These are phyloP conservation scores for Rhabdornis inornatus DNA, from an alignment of 2,113 vertebrate genomes.

Conservation along the genomic window DNA sequence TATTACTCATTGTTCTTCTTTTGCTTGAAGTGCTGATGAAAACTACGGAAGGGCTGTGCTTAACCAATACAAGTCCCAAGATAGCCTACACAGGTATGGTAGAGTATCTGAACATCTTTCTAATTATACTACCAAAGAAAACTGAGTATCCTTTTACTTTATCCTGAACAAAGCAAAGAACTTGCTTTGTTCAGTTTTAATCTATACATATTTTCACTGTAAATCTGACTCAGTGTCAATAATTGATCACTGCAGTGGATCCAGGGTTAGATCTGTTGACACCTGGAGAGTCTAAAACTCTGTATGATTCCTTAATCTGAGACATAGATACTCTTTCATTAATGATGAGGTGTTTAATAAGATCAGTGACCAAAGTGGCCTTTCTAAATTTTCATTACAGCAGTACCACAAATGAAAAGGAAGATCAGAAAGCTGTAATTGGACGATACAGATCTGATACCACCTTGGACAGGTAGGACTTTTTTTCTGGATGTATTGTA, in stretches of 20 bases:
- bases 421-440: constrained; percentile 64
- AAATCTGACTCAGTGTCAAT: neutral
- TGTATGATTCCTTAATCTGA: neutral
- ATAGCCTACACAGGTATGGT: constrained; percentile 73
- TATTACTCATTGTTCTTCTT: neutral
- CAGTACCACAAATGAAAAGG: constrained; percentile 47
- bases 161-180: neutral
- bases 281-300: neutral
- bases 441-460: constrained; percentile 75
- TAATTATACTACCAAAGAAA: neutral
- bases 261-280: neutral
- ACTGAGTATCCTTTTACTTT: neutral
- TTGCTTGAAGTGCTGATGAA: constrained; percentile 78
- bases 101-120: neutral
- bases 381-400: neutral
- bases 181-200: neutral
- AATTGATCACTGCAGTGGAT: neutral
- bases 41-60: constrained; percentile 82
- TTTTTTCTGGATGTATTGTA: neutral
- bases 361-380: neutral
- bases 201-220: neutral
- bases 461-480: constrained; percentile 72
- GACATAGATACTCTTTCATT: neutral
- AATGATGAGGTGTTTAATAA: neutral
- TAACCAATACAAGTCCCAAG: constrained; percentile 75